Evolutionary conservation across 2,113 vertebrate species (phyloP).

Genomic region (Psittacara wagleri): DNA sequence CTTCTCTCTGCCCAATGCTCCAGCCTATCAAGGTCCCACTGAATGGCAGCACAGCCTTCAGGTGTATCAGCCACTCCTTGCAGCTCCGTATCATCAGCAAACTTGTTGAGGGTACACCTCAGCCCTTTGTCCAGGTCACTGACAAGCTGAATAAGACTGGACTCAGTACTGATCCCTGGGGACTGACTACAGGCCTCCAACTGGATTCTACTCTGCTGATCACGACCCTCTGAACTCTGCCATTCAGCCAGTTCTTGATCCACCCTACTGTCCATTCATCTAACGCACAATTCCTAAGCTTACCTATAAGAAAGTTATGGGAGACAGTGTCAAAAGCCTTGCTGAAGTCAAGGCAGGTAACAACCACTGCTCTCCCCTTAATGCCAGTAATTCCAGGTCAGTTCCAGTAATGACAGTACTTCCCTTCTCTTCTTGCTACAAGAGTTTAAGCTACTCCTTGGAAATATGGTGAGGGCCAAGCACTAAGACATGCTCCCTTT

Average conservation of each 20-base stretch:
- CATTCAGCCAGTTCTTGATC: not conserved
- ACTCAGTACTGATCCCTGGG: not conserved
- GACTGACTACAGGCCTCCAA: not conserved
- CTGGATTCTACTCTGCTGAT: not conserved
- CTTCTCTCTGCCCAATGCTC: not conserved
- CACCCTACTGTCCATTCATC: not conserved
- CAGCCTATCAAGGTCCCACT: not conserved
- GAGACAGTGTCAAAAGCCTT: not conserved
- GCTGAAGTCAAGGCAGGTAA: not conserved
- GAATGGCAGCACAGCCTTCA: not conserved
- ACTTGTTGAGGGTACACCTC: not conserved
- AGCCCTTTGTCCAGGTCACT: not conserved
- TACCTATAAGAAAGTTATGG: not conserved
- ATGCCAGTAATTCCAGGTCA: not conserved
- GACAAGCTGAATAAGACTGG: not conserved
- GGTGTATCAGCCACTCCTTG: not conserved
- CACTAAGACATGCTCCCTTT: not conserved
- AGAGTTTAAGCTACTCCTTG: not conserved
- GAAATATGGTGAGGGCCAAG: accelerated
- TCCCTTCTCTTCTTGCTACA: not conserved
- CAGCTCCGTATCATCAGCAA: not conserved
- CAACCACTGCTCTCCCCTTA: not conserved
- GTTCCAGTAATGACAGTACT: not conserved
- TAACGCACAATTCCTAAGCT: not conserved
- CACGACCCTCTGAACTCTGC: not conserved